Conservation (phyloP, 1,140 invertebrate species). For the Glossosoma conforme region DNA sequence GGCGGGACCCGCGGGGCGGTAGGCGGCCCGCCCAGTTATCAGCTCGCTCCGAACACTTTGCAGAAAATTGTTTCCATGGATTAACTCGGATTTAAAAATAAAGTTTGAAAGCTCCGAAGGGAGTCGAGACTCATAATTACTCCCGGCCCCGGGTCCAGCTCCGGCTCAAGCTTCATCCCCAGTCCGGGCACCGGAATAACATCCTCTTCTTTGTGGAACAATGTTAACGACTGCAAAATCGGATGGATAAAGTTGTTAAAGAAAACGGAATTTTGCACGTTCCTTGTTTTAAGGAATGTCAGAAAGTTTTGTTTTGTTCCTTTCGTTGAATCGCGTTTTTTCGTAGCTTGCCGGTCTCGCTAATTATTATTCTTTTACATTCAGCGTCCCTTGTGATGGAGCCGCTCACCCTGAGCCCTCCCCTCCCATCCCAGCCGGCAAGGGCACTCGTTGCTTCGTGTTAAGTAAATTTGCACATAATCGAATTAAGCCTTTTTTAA, state of each 20-base stretch:
- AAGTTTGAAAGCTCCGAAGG: constrained; percentile 23
- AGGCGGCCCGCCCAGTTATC: constrained; percentile 15
- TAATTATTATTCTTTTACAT: constrained; percentile 32
- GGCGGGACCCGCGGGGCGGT: not conserved
- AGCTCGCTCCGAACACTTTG: constrained; percentile 18
- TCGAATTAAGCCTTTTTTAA: constrained; percentile 33
- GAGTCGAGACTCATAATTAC: constrained; percentile 27
- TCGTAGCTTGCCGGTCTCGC: constrained; percentile 16
- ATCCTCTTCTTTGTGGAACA: constrained; percentile 31
- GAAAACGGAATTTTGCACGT: constrained; percentile 28
- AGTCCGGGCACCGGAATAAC: constrained; percentile 23
- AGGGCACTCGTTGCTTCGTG: constrained; percentile 19
- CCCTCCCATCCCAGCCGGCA: constrained; percentile 3
- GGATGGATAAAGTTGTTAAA: constrained; percentile 29
- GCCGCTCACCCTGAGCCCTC: not conserved
- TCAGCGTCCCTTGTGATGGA: constrained; percentile 21
- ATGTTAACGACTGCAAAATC: constrained; percentile 29
- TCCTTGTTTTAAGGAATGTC: constrained; percentile 23
- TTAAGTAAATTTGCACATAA: constrained; percentile 34
- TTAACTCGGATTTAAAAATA: constrained; percentile 32
- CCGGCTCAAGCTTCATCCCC: no score
- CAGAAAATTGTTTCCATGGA: constrained; percentile 22
- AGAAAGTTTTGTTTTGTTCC: constrained; percentile 28
- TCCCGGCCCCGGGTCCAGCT: constrained; percentile 5
- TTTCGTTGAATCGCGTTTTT: constrained; percentile 14